A percentile compares a stretch with the other conserved stretches of the same genome.
Conservation (phyloP, 2,113 vertebrate genomes). For the Hepsetus odoe region DNA sequence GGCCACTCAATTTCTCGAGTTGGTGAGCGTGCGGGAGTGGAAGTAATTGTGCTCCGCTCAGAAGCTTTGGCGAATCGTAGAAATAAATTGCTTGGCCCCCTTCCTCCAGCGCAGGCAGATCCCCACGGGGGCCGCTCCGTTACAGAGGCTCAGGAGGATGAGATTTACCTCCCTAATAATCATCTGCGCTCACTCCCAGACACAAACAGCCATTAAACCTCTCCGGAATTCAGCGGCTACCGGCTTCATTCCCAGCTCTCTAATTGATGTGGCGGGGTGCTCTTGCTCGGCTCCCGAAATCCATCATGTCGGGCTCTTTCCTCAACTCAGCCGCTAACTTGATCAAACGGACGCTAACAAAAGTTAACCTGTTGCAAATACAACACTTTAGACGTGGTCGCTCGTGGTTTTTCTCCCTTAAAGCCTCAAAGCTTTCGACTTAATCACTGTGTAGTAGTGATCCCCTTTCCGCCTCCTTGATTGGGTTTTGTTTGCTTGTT, state of each 20-base stretch:
- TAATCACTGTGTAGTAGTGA: not conserved
- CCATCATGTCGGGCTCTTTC: conserved; percentile 58
- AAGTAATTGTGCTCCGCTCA: conserved; percentile 76
- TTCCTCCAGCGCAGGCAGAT: conserved; percentile 63
- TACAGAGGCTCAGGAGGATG: conserved; percentile 66
- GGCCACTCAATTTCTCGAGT: conserved; percentile 70
- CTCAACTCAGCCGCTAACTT: not conserved
- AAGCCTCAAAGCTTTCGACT: not conserved
- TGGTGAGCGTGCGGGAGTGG: conserved; percentile 62
- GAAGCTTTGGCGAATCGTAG: conserved; percentile 71
- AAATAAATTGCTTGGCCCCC: conserved; percentile 74
- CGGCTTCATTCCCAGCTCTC: conserved; percentile 64
- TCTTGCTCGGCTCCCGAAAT: conserved; percentile 45
- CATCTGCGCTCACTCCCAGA: conserved; percentile 69
- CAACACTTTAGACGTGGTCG: not conserved
- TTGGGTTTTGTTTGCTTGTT: too few species aligned
- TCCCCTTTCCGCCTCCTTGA: too few species aligned
- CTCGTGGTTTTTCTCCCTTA: not conserved
- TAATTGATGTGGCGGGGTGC: conserved; percentile 70
- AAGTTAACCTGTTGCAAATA: not conserved
- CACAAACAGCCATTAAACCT: conserved; percentile 65
- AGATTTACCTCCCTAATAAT: conserved; percentile 76
- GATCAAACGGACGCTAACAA: conserved; percentile 4
- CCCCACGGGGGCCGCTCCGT: conserved; percentile 65
- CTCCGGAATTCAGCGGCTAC: conserved; percentile 62